A percentile compares a stretch with the other conserved stretches of the same genome.
Evolutionary conservation across 2,888 invertebrate genomes (phyloP).

Genomic region (Elysia crispata): DNA sequence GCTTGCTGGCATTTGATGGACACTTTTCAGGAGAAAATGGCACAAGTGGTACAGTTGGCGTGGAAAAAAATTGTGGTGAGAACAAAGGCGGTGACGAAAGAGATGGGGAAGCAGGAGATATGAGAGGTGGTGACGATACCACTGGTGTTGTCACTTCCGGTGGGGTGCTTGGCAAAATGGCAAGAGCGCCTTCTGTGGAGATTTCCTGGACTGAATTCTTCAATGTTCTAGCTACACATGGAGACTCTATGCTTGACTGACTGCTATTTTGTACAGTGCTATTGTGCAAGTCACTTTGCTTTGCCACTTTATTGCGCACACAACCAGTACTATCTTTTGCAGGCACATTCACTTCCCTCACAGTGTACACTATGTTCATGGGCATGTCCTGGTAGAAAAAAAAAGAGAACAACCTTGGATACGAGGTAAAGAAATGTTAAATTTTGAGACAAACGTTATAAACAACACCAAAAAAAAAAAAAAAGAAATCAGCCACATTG

Average conservation of each 20-base stretch:
- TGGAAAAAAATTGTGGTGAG: not conserved
- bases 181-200: too few relatives aligned
- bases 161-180: not conserved
- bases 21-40: not conserved
- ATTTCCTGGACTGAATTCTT: too few relatives aligned
- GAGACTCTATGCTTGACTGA: too few relatives aligned
- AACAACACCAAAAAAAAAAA: too few relatives aligned
- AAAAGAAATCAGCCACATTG: too few relatives aligned
- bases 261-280: too few relatives aligned
- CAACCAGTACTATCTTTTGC: too few relatives aligned
- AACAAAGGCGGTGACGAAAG: not conserved
- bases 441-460: too few relatives aligned
- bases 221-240: too few relatives aligned
- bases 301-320: too few relatives aligned
- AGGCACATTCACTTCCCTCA: slow-evolving; percentile 2
- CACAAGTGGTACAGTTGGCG: not conserved
- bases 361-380: slow-evolving; percentile 41
- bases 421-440: too few relatives aligned
- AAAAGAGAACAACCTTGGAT: not conserved
- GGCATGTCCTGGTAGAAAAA: slow-evolving; percentile 37
- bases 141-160: not conserved
- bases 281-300: too few relatives aligned
- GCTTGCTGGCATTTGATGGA: not conserved
- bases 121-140: not conserved
- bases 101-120: not conserved